A percentile compares a stretch with the other conserved stretches of the same genome.
phyloP scores from a whole-genome alignment of 2,797 vertebrate genomes.

The Uromys caudimaculatus region DNA sequence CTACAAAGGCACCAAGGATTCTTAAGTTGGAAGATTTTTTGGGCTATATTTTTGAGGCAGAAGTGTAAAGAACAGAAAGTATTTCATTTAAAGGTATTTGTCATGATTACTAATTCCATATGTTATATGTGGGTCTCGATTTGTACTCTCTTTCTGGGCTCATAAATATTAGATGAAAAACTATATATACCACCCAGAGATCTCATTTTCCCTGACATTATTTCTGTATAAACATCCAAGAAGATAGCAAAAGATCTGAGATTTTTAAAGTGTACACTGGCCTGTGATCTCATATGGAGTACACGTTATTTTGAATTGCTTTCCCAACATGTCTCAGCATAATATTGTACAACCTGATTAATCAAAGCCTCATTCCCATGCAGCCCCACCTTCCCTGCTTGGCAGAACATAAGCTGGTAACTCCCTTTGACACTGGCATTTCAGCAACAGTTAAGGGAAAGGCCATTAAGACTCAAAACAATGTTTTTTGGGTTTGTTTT shows the following conservation, averaged over 20 bases:
- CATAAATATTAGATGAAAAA: not conserved
- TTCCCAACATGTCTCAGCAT: conserved; percentile 84
- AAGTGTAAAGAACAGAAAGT: not conserved
- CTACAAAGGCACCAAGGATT: conserved; percentile 24
- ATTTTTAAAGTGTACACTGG: conserved; percentile 26
- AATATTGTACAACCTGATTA: conserved; percentile 86
- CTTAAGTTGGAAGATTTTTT: not conserved
- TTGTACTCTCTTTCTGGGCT: conserved; percentile 8
- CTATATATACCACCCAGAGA: not conserved
- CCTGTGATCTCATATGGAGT: conserved; percentile 57
- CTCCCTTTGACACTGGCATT: conserved; percentile 81
- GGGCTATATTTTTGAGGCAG: conserved; percentile 28
- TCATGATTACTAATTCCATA: not conserved
- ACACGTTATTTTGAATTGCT: conserved; percentile 75
- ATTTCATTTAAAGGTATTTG: conserved; percentile 41
- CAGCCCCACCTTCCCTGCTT: conserved; percentile 86
- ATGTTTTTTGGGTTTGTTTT: not conserved
- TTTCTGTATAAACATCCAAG: conserved; percentile 44
- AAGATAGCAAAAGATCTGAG: not conserved
- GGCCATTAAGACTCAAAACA: conserved; percentile 51
- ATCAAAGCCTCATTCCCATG: conserved; percentile 86
- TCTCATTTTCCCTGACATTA: not conserved
- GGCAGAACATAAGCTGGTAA: conserved; percentile 81
- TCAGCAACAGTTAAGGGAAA: conserved; percentile 65
- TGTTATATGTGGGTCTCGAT: not conserved